Base-by-base conservation (phyloP, 2,888 invertebrate species). In the Dynastes hyllus region DNA sequence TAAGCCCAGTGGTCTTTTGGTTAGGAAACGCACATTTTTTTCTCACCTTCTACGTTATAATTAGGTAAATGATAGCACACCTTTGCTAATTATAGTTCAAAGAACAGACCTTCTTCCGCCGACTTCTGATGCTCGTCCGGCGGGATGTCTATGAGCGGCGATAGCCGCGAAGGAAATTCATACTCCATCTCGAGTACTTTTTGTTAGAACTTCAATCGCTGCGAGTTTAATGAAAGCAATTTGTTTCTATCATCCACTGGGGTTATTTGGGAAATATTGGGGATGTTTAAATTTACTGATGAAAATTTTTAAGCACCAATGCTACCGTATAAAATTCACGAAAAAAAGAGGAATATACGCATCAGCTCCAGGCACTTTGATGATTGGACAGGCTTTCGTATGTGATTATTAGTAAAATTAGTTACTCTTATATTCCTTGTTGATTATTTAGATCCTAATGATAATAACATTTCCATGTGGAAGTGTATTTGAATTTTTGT, bases 31-130 rank as follows among this genome's bases (percentile, higher is more conserved):
- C 78, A 76, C 77, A 79, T 76, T 80, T 79, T 79, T 65, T 77
- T 55, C 71, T 78, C 71, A 78, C 71, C 70, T 78, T 58, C 65
- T n/a, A 78, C 70, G 70, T 81, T 84, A 82, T 83, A 84, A 83
- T 84, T 84, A 84, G 82, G 82, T 84, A 83, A 84, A 84, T 83
- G 83, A 83, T 84, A 84, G 84, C 84, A 84, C 83, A 83, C 83
- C 84, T 83, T 84, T 82, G 84, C 84, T 84, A 84, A 84, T 84
- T 84, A 84, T 79, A 82, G 83, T 84, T 83, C 82, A 82, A 83
- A 82, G 83, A 78, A 80, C 58, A 58, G 53, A 63, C 53, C 65
- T 40, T 51, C 65, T 40, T 58, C 29, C 71, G 69, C 80, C 80
- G 78, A 58, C 78, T 67, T 51, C 51, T 76, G 27, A 51, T 51